Base-by-base conservation (phyloP, 2,888 invertebrate genomes). In the Catocala sponsa region DNA sequence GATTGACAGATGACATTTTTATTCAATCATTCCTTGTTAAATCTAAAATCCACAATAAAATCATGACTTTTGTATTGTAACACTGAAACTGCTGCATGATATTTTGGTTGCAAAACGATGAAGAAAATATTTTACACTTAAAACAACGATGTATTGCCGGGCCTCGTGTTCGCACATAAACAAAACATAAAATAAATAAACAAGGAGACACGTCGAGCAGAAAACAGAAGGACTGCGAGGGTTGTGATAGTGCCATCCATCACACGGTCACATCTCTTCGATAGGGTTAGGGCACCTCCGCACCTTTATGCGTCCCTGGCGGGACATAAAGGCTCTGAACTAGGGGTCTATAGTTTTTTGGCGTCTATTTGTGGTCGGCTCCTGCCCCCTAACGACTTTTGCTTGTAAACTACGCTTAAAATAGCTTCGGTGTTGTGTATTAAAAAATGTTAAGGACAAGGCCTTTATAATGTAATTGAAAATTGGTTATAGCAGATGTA, bases 271-370 rank as follows among this genome's bases (percentile, higher is more conserved):
- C 92, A 91, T 91, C 86, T 83, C 88, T 91, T 92, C 94, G 94
- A 94, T 94, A 94, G 94, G 94, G 94, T 94, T 94, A 93, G 91
- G 90, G 87, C 90, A 90, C 86, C 90, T 91, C 90, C 89, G 89
- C 88, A 94, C 93, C 94, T 94, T 94, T 94, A 94, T 94, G 93
- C 70, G 88, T 94, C 94, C 94, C 94, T 80, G 84, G 94, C 90
- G 92, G 78, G 83, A 90, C 84, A 91, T 94, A 94, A 93, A 89
- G 85, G 87, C 89, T 85, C 89, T 84, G 86, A 87, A 86, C 86
- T 82, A 82, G 84, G 83, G 85, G 85, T 87, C 90, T 90, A 92
- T 88, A 91, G 90, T 92, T 92, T 92, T 94, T 93, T 94, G 92
- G 91, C 93, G 89, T 93, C 92, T 93, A 94, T 94, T 93, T 94